Conservation (phyloP, 23 tunicate genomes). For the Halocynthia aurantium region DNA sequence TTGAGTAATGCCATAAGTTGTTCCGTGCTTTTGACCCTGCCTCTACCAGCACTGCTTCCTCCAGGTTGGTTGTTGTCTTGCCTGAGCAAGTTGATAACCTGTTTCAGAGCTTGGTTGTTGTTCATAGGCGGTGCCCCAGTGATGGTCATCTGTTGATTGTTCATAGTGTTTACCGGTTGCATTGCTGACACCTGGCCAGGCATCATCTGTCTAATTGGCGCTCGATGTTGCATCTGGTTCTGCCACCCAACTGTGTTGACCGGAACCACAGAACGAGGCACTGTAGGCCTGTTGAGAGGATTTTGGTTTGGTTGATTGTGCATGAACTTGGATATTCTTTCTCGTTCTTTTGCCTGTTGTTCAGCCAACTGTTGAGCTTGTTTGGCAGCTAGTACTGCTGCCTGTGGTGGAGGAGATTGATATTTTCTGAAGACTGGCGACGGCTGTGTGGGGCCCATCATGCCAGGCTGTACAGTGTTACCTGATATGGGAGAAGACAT, state of each 20-base stretch:
- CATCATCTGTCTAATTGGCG: background rate
- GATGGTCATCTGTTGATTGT: background rate
- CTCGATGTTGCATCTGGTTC: constrained; percentile 5
- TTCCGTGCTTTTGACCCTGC: background rate
- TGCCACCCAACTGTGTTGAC: background rate
- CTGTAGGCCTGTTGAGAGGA: constrained; percentile 1
- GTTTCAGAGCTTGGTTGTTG: constrained; percentile 1
- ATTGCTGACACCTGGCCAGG: background rate
- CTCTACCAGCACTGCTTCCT: background rate
- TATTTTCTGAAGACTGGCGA: background rate
- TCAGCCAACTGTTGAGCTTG: constrained; percentile 68
- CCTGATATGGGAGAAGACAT: no score
- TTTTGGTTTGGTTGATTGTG: constrained; percentile 7
- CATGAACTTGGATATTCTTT: constrained; percentile 11
- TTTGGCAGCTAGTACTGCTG: constrained; percentile 73
- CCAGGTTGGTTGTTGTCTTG: background rate
- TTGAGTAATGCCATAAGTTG: constrained; percentile 26
- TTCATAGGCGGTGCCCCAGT: background rate
- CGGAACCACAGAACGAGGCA: constrained; percentile 15
- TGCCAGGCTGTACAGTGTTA: background rate
- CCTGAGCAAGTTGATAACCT: background rate
- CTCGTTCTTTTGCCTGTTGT: constrained; percentile 32
- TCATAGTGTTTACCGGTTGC: background rate
- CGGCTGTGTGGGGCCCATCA: constrained; percentile 6
- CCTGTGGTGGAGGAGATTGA: constrained; percentile 33